A percentile compares a stretch with the other conserved stretches of the same genome.
Conservation (phyloP, 2,113 vertebrate genomes). For the Chaenogobius annularis region DNA sequence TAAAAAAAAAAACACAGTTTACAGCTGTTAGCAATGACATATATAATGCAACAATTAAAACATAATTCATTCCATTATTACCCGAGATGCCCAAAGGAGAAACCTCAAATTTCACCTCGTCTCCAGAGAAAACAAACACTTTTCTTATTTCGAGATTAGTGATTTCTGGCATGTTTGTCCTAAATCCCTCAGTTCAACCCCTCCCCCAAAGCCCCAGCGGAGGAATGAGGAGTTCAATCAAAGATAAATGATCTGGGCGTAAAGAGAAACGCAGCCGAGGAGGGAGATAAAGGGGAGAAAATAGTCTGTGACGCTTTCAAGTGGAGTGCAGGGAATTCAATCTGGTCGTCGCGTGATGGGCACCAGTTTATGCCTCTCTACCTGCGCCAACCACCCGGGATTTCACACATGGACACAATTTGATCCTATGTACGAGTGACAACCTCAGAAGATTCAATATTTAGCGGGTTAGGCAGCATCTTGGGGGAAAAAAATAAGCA, state of each 20-base stretch:
- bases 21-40: no score
- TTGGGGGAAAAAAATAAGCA: background rate
- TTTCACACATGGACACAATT: slow-evolving; percentile 35
- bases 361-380: slow-evolving; percentile 35
- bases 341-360: slow-evolving; percentile 31
- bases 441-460: background rate
- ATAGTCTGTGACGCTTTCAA: slow-evolving; percentile 35
- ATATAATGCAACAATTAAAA: background rate
- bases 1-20: no score
- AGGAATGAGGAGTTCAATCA: slow-evolving; percentile 40
- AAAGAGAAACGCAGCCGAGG: slow-evolving; percentile 14
- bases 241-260: slow-evolving; percentile 38
- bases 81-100: slow-evolving; percentile 8
- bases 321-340: slow-evolving; percentile 31
- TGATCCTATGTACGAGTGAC: background rate
- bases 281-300: slow-evolving; percentile 17
- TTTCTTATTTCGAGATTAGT: slow-evolving; percentile 40
- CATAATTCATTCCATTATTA: slow-evolving; percentile 29
- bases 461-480: background rate
- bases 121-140: slow-evolving; percentile 30
- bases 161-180: slow-evolving; percentile 42
- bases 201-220: slow-evolving; percentile 3
- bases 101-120: slow-evolving; percentile 18
- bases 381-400: slow-evolving; percentile 16
- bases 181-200: slow-evolving; percentile 4